Percentiles rank a stretch among this genome's conserved stretches.
phyloP scores from a whole-genome alignment of 1,140 invertebrate species.

The Atta colombica region DNA sequence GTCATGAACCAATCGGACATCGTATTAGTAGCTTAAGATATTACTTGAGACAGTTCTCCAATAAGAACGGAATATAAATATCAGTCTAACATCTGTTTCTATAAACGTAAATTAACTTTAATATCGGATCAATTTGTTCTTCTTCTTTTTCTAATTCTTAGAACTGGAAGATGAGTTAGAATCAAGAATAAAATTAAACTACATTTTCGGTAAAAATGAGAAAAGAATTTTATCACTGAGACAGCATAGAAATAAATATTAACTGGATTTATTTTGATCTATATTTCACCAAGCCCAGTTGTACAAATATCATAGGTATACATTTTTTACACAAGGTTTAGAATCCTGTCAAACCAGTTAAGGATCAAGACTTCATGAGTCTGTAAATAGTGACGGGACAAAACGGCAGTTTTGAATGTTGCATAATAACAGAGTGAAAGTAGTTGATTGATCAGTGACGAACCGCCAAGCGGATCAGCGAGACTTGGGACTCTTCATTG shows the following conservation, averaged over 20 bases:
- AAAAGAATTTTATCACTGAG: too few relatives aligned
- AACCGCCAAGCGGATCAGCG: conserved; percentile 9
- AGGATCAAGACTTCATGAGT: not conserved
- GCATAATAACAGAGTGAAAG: conserved; percentile 43
- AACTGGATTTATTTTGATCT: not conserved
- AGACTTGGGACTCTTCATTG: conserved; percentile 11
- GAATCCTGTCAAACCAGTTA: conserved; percentile 34
- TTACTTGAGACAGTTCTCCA: too few relatives aligned
- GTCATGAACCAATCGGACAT: too few relatives aligned
- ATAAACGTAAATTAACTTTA: too few relatives aligned
- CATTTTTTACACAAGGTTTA: not conserved
- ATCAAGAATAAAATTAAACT: too few relatives aligned
- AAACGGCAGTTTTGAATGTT: conserved; percentile 55
- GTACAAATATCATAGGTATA: not conserved
- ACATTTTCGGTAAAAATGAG: too few relatives aligned
- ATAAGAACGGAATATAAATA: too few relatives aligned
- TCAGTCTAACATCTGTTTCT: too few relatives aligned
- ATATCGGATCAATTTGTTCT: too few relatives aligned
- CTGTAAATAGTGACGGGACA: not conserved
- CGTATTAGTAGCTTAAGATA: too few relatives aligned
- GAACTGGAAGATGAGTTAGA: too few relatives aligned
- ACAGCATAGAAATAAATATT: not conserved
- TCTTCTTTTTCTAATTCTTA: too few relatives aligned
- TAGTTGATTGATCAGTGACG: conserved; percentile 44
- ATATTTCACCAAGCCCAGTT: not conserved